Evolutionary conservation across 1,140 invertebrate species (phyloP).

Genomic region (Xylocopa sonorina): DNA sequence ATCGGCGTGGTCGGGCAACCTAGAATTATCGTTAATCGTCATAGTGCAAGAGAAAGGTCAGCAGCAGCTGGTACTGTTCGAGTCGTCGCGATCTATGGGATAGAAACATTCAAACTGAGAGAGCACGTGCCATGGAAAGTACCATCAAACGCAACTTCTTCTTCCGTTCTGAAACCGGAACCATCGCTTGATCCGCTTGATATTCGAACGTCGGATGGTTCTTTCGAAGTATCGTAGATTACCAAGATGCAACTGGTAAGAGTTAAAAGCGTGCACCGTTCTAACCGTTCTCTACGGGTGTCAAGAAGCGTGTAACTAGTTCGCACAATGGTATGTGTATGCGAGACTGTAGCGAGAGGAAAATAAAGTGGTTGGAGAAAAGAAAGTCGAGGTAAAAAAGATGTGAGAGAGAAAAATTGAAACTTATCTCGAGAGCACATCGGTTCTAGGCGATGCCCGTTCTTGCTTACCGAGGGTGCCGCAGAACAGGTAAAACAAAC

Average conservation of each 20-base stretch:
- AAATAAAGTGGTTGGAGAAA: too few relatives aligned
- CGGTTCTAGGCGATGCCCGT: constrained; percentile 24
- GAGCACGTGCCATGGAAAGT: neutral
- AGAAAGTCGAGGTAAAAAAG: constrained; percentile 4
- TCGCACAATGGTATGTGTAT: neutral
- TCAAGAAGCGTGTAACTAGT: constrained; percentile 54
- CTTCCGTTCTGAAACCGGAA: neutral
- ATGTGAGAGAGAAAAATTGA: constrained; percentile 20
- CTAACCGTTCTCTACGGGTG: constrained; percentile 42
- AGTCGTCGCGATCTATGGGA: constrained; percentile 16
- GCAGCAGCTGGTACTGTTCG: constrained; percentile 16
- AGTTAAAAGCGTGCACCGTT: constrained; percentile 43
- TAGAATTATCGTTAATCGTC: constrained; percentile 76
- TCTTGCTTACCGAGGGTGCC: neutral
- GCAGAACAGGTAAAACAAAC: constrained; percentile 33
- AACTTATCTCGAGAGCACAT: constrained; percentile 57
- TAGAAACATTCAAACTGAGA: neutral
- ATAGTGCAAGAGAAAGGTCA: constrained; percentile 48
- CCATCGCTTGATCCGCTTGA: neutral
- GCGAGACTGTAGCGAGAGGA: constrained; percentile 14
- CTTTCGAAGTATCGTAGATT: neutral
- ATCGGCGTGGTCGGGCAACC: constrained; percentile 84
- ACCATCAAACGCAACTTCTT: neutral
- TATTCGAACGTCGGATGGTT: too few relatives aligned
- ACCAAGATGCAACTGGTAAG: constrained; percentile 20